phyloP scores from a whole-genome alignment of 2,113 vertebrate genomes.

The Xyliphius kryptos region DNA sequence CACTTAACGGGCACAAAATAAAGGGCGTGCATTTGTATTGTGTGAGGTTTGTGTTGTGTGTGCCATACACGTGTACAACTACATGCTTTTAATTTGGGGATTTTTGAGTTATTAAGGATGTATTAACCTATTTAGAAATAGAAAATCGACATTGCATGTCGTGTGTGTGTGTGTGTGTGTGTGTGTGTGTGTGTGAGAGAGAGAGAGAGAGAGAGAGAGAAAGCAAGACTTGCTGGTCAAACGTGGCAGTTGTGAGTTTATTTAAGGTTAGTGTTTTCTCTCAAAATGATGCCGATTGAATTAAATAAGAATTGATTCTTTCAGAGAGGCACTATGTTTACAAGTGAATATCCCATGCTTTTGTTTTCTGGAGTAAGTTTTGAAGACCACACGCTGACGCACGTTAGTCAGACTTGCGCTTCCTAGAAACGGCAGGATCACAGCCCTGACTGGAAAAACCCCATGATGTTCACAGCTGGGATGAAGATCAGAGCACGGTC shows the following conservation, averaged over 20 bases:
- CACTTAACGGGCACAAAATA: too few species aligned
- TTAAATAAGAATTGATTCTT: background rate
- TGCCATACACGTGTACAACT: too few species aligned
- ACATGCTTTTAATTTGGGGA: too few species aligned
- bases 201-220: background rate
- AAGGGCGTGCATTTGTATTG: too few species aligned
- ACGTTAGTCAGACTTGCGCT: slow-evolving; percentile 41
- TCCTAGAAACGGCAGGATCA: slow-evolving; percentile 49
- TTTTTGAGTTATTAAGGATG: too few species aligned
- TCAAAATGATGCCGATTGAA: background rate
- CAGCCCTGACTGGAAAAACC: slow-evolving; percentile 35
- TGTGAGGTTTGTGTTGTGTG: too few species aligned
- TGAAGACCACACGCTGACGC: slow-evolving; percentile 43
- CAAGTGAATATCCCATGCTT: background rate
- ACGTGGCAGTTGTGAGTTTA: background rate
- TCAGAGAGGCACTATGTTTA: background rate
- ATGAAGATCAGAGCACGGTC: too few species aligned
- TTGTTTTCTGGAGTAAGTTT: slow-evolving; percentile 38
- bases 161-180: background rate
- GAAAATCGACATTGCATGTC: background rate
- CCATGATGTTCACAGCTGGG: slow-evolving; percentile 39
- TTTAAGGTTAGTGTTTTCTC: background rate
- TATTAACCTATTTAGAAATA: background rate
- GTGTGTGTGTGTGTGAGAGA: background rate
- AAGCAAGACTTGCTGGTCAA: background rate